phyloP scores from a whole-genome alignment of 1,140 invertebrate species.

The Capitella teleta region DNA sequence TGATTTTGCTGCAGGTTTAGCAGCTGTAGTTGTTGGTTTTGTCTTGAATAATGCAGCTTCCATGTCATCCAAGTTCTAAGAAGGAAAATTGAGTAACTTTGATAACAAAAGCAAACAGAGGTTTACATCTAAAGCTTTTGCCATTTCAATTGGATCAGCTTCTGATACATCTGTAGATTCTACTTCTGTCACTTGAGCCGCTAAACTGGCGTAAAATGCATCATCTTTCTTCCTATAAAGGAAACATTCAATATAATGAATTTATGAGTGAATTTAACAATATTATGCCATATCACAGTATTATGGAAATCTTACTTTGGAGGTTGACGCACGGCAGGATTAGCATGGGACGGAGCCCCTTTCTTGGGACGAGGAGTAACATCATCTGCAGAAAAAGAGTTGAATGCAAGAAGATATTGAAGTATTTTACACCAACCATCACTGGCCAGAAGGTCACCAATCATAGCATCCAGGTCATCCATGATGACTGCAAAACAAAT shows the following conservation, averaged over 20 bases:
- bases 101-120: no score
- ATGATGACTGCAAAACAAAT: no score
- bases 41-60: no score
- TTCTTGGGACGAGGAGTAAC: neutral
- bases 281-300: neutral
- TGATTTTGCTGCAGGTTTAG: no score
- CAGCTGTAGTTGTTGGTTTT: no score
- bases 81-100: no score
- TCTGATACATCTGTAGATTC: constrained; percentile 31
- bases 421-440: constrained; percentile 14
- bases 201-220: neutral
- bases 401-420: constrained; percentile 17
- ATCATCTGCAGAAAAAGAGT: neutral
- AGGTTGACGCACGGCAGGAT: neutral
- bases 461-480: constrained; percentile 25
- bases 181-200: constrained; percentile 21
- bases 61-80: no score
- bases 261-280: neutral
- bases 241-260: neutral
- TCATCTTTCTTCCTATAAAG: neutral
- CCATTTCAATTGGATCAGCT: constrained; percentile 30
- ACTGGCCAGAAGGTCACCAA: constrained; percentile 23
- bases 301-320: neutral
- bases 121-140: constrained; percentile 29
- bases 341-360: neutral